A percentile compares a stretch with the other conserved stretches of the same genome.
Conservation (phyloP, 1,140 invertebrate species). For the Drosophila biarmipes region DNA sequence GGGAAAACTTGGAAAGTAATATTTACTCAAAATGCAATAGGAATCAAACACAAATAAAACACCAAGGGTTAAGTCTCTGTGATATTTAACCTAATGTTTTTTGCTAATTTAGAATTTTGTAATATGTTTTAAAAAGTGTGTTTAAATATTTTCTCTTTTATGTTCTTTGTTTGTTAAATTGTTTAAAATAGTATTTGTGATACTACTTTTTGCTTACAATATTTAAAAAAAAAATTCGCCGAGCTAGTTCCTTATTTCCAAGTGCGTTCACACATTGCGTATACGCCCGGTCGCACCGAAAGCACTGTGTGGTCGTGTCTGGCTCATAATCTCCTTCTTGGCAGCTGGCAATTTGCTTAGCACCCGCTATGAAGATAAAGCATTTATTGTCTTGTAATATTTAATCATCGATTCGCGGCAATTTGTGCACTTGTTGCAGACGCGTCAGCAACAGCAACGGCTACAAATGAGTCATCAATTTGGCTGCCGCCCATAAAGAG, state of each 20-base stretch:
- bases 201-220: no score
- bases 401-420: constrained; percentile 70
- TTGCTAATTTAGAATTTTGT: not conserved
- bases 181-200: no score
- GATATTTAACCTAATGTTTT: not conserved
- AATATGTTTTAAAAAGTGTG: no score
- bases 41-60: not conserved
- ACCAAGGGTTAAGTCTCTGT: not conserved
- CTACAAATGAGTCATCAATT: constrained; percentile 76
- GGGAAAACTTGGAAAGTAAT: not conserved
- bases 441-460: constrained; percentile 12
- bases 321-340: constrained; percentile 64
- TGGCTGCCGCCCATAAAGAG: constrained; percentile 55
- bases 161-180: no score
- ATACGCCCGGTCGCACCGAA: constrained; percentile 17
- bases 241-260: not conserved
- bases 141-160: no score
- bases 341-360: constrained; percentile 73
- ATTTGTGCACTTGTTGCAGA: constrained; percentile 68
- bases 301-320: constrained; percentile 44
- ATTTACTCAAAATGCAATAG: not conserved
- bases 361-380: constrained; percentile 73
- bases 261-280: constrained; percentile 5
- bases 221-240: no score
- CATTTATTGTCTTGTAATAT: constrained; percentile 79